phyloP scores from a whole-genome alignment of 2,797 vertebrate species.

The Galagoides demidoff region DNA sequence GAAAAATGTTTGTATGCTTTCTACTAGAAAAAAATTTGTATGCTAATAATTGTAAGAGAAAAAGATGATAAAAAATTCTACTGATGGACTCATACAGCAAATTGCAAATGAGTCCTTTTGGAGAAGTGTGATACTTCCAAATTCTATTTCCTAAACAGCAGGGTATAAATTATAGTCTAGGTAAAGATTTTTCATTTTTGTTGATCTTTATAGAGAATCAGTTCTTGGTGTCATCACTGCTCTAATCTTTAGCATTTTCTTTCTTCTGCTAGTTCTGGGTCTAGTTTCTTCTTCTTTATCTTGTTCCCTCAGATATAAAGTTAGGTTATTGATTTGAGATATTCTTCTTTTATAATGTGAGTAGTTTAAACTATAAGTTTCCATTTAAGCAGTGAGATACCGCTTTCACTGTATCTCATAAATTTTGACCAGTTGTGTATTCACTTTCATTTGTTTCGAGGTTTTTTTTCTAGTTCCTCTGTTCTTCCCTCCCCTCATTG shows the following conservation, averaged over 20 bases:
- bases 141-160: neutral
- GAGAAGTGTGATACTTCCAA: neutral
- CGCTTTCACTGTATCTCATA: neutral
- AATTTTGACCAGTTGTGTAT: neutral
- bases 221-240: neutral
- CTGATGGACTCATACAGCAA: neutral
- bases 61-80: neutral
- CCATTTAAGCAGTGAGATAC: neutral
- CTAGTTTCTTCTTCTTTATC: neutral
- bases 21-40: no score
- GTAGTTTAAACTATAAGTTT: neutral
- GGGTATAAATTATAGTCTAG: neutral
- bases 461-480: neutral
- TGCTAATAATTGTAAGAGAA: neutral
- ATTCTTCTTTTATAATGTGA: neutral
- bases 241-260: neutral
- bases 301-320: neutral
- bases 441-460: neutral
- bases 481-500: neutral
- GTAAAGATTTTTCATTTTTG: neutral
- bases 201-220: neutral
- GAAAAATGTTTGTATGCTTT: constrained; percentile 16
- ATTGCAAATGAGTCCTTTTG: neutral
- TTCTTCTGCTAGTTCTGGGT: neutral
- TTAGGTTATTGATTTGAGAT: neutral